Conservation (phyloP, 2,113 vertebrate species). For the Acanthochromis polyacanthus region DNA sequence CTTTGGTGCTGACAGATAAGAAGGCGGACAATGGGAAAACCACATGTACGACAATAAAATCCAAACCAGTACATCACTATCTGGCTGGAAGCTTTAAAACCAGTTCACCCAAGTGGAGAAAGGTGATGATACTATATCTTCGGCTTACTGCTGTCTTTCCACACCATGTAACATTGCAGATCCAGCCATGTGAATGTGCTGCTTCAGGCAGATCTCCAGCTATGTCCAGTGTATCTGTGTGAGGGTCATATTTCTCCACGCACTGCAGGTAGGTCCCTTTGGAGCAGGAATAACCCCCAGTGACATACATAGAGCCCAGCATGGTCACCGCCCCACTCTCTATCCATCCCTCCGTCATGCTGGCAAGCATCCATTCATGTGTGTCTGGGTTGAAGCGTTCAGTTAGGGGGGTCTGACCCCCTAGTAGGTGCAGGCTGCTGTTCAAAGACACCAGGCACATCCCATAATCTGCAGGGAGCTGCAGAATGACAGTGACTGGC, state of each 20-base stretch:
- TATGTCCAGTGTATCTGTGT: constrained; percentile 78
- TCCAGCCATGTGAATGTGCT: constrained; percentile 81
- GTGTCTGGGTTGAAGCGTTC: constrained; percentile 86
- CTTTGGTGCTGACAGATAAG: background rate
- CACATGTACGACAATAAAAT: background rate
- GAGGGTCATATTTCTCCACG: constrained; percentile 87
- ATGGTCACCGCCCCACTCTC: constrained; percentile 82
- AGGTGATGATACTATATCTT: background rate
- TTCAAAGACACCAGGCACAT: constrained; percentile 86
- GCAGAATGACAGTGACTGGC: background rate
- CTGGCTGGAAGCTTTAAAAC: background rate
- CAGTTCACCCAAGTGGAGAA: background rate
- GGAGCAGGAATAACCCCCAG: constrained; percentile 87
- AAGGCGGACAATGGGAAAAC: background rate
- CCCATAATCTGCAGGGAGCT: constrained; percentile 79
- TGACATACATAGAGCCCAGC: constrained; percentile 87
- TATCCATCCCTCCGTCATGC: constrained; percentile 86
- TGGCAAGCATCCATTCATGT: constrained; percentile 85
- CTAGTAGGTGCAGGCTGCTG: constrained; percentile 88
- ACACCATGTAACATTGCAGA: constrained; percentile 67
- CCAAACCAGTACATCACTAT: constrained; percentile 5
- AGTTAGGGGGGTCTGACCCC: constrained; percentile 85
- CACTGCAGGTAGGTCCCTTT: constrained; percentile 87
- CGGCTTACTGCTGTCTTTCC: background rate
- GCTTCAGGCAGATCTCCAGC: constrained; percentile 80